Conservation (phyloP, 2,113 vertebrate species). For the Syngnathus typhle region DNA sequence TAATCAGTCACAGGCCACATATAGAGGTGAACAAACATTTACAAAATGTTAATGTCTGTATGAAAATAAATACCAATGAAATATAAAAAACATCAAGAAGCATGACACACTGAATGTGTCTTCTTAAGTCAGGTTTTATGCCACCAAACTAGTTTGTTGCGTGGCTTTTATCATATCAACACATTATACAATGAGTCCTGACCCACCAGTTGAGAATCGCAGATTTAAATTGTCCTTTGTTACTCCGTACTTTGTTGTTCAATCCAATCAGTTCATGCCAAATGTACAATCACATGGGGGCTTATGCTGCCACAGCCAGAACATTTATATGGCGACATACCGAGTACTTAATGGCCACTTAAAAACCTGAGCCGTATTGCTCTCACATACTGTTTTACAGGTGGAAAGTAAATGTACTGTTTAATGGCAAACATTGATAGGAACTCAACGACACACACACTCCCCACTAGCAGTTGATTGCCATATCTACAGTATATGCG, state of each 20-base stretch:
- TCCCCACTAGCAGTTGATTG: not conserved
- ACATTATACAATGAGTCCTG: not conserved
- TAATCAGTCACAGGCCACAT: no score
- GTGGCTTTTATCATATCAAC: not conserved
- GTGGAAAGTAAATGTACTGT: slow-evolving; percentile 7
- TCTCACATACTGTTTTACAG: slow-evolving; percentile 4
- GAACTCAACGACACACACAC: not conserved
- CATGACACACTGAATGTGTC: no score
- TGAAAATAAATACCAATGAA: no score
- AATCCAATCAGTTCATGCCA: not conserved
- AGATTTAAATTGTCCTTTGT: not conserved
- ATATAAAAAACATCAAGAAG: no score
- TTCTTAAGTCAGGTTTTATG: no score
- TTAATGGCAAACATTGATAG: slow-evolving; percentile 5
- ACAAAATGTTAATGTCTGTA: no score
- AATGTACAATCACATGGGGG: not conserved
- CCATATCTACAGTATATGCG: not conserved
- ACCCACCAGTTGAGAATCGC: not conserved
- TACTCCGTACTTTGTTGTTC: not conserved
- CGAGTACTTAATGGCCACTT: not conserved
- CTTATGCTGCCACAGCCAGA: not conserved
- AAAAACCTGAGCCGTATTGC: not conserved
- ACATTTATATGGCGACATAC: not conserved
- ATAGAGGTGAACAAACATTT: no score
- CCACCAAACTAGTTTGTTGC: no score